phyloP scores from a whole-genome alignment of 2,797 vertebrate species.

The Peromyscus aztecus region DNA sequence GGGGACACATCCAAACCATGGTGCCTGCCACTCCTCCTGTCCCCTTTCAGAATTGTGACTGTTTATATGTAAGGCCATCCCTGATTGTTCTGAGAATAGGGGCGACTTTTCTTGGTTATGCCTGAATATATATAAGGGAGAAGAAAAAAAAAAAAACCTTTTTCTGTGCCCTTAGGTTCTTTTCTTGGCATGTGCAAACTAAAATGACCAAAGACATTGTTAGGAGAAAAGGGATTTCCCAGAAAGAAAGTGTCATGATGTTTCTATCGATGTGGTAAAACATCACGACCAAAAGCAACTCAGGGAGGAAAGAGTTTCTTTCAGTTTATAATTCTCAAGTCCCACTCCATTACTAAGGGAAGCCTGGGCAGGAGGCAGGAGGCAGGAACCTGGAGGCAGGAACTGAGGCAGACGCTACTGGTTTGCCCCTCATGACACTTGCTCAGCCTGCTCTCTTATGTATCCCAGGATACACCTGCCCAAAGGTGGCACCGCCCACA shows the following conservation, averaged over 20 bases:
- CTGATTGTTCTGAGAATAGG: not conserved
- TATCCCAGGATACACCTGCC: not conserved
- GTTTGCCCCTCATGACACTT: not conserved
- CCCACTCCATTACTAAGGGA: not conserved
- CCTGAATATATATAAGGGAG: not conserved
- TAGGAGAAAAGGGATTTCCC: not conserved
- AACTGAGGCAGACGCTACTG: not conserved
- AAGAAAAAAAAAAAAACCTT: not conserved
- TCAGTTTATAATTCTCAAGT: not conserved
- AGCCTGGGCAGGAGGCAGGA: not conserved
- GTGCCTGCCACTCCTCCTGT: not conserved
- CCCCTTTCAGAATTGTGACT: not conserved
- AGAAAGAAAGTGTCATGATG: not conserved
- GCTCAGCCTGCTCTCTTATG: not conserved
- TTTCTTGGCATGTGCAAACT: slow-evolving; percentile 6
- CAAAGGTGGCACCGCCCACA: not conserved
- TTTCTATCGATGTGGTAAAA: not conserved
- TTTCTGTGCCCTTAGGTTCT: not conserved
- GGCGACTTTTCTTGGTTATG: not conserved
- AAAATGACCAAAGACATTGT: not conserved
- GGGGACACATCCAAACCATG: not conserved
- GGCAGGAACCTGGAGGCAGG: not conserved
- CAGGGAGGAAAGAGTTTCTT: not conserved
- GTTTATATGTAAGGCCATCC: not conserved
- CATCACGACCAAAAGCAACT: not conserved